Evolutionary conservation across 2,797 vertebrate genomes (phyloP), one percentile per base, ranked within the genome.

Genomic region (Aulostomus chinensis): DNA sequence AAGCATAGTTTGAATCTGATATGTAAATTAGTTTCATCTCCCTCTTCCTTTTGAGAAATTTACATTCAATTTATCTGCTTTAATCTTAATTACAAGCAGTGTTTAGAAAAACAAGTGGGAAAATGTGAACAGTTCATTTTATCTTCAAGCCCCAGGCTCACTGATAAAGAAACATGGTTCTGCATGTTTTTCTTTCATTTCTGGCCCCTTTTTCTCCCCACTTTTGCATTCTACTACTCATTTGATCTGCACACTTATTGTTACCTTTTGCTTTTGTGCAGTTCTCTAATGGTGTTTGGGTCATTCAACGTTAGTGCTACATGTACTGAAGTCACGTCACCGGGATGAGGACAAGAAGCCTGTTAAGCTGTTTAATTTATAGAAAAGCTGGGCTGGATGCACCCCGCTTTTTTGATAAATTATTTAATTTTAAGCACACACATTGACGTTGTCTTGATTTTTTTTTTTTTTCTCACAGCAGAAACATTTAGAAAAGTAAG

Each of bases 161-260:
- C 41, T 61, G 42, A 29, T 53, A 7, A 45, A 59, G 35, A 39
- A 35, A 28, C 29, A 13, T 37, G 17, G 40, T 58, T 45, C 39
- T 65, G 69, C 73, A 75, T 75, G 71, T 79, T 54, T 48, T 42
- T 15, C 33, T 72, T 77, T 59, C 7, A 35, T 38, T 73, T 32
- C 65, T 41, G 52, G 46, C 11, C 30, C 12, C 1, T 2, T 59
- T 36, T 49, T 45, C 34, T 15, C 16, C 28, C 20, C 5, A 34
- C 55, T 42, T 57, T 53, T 38, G 21, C 42, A 16, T 57, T 36
- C 8, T 16, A 21, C 66, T 33, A 26, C 4, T 55, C 26, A 2
- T 32, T 53, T 40, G n/a, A n/a, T n/a, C n/a, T n/a, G n/a, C n/a
- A n/a, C n/a, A 37, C 20, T 21, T 43, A 5, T 15, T 21, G 11